Evolutionary conservation across 2,797 vertebrate genomes (phyloP), one percentile per base, ranked within the genome.

Genomic region (Oceanodroma leucorhoa): DNA sequence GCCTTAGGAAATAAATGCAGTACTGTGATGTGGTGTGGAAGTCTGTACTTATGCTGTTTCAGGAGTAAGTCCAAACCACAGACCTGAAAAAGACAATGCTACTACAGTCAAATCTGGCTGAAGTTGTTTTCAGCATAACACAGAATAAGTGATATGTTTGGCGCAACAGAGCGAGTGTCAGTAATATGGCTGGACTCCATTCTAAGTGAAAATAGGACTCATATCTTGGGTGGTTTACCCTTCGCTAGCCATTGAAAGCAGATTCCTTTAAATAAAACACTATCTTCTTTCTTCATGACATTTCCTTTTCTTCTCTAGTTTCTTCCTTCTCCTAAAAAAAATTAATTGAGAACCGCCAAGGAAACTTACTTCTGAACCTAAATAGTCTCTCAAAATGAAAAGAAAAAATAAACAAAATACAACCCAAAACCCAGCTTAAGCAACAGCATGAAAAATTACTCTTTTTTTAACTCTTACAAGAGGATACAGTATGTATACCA

Each of bases 41-140:
- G 89, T 86, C 91, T 97, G 82, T 92, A 86, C 67, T 90, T 92
- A 9, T 0, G 69, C 90, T 92, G 69, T 93, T 96, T 96, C 92
- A 92, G 95, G 96, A 96, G 27, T 65, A 54, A 72, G 65, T 96
- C 95, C 94, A 97, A 97, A 93, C 95, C 94, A 91, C 96, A 95
- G 82, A 93, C 90, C 80, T 94, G 87, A 91, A 87, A 70, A 95
- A 94, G 91, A 96, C 93, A 96, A 89, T 96, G 90, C 92, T 96
- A 87, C 93, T 94, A 73, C 85, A 95, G 93, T 96, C 76, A 94
- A 85, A 86, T 85, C 62, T 92, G 95, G 82, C 82, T 95, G 70
- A 88, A 89, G 83, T 78, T 69, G 67, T 96, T 97, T 91, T 90
- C 91, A 79, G 75, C 85, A 75, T 91, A 83, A 81, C 76, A 61